Conservation (phyloP, 2,888 invertebrate species). For the Oscheius sp. region DNA sequence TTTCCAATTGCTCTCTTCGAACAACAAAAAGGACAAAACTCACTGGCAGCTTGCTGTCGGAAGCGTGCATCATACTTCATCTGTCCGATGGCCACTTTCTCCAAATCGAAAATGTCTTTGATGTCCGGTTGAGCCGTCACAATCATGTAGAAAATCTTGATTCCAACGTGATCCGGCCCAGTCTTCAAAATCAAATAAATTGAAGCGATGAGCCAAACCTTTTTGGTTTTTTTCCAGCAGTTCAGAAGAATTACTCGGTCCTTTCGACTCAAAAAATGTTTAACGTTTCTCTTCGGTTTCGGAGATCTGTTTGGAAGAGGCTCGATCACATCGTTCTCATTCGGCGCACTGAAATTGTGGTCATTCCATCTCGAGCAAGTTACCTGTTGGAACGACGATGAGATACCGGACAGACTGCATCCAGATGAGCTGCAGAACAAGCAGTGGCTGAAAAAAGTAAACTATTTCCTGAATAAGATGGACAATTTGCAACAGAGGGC, state of each 20-base stretch:
- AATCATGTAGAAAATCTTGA: slow-evolving; percentile 66
- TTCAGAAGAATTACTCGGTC: slow-evolving; percentile 61
- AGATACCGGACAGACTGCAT: slow-evolving; percentile 4
- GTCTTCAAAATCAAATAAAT: slow-evolving; percentile 47
- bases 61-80: slow-evolving; percentile 64
- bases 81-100: slow-evolving; percentile 63
- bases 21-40: slow-evolving; percentile 17
- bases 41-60: slow-evolving; percentile 49
- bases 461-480: neutral
- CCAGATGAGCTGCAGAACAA: slow-evolving; percentile 20
- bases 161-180: slow-evolving; percentile 64
- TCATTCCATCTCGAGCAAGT: neutral
- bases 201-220: slow-evolving; percentile 48
- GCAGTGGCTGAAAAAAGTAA: slow-evolving; percentile 21
- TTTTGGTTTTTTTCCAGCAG: slow-evolving; percentile 64
- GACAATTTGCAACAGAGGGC: neutral
- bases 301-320: neutral
- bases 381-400: slow-evolving; percentile 9
- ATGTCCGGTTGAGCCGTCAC: slow-evolving; percentile 66
- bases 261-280: slow-evolving; percentile 56
- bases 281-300: neutral
- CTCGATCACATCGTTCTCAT: slow-evolving; percentile 9
- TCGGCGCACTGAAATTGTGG: slow-evolving; percentile 9
- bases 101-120: slow-evolving; percentile 64
- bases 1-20: neutral